Conservation (phyloP, 2,888 invertebrate genomes). For the Folsomia candida region DNA sequence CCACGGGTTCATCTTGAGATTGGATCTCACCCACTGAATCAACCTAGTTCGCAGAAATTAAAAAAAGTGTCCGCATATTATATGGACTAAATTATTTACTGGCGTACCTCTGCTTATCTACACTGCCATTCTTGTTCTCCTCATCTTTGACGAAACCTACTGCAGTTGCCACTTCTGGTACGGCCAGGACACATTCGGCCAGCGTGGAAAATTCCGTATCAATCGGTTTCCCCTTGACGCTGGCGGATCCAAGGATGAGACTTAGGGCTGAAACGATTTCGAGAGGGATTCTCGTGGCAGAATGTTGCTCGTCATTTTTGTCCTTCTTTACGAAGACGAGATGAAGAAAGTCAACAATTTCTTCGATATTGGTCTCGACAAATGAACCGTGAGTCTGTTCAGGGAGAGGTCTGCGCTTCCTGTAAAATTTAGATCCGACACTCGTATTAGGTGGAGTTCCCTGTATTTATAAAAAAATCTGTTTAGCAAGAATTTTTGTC, state of each 20-base stretch:
- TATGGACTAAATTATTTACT: not conserved
- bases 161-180: constrained; percentile 14
- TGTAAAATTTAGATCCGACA: too few relatives aligned
- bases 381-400: constrained; percentile 36
- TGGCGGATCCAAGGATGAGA: constrained; percentile 30
- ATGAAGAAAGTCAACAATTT: constrained; percentile 29
- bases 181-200: constrained; percentile 14
- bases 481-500: too few relatives aligned
- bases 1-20: constrained; percentile 36
- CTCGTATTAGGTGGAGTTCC: not conserved
- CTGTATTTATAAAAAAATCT: too few relatives aligned
- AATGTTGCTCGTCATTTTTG: not conserved
- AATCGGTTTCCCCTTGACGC: not conserved
- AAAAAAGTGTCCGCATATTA: not conserved
- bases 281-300: constrained; percentile 15
- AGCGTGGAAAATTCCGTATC: constrained; percentile 23
- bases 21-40: constrained; percentile 25
- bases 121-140: constrained; percentile 17
- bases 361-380: constrained; percentile 26
- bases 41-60: too few relatives aligned
- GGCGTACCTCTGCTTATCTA: constrained; percentile 11
- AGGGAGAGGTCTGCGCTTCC: too few relatives aligned
- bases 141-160: constrained; percentile 17
- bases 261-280: constrained; percentile 27
- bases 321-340: not conserved